These are phyloP conservation scores for Xiphorhynchus elegans DNA, from an alignment of 2,113 vertebrate species.

Conservation along the genomic window DNA sequence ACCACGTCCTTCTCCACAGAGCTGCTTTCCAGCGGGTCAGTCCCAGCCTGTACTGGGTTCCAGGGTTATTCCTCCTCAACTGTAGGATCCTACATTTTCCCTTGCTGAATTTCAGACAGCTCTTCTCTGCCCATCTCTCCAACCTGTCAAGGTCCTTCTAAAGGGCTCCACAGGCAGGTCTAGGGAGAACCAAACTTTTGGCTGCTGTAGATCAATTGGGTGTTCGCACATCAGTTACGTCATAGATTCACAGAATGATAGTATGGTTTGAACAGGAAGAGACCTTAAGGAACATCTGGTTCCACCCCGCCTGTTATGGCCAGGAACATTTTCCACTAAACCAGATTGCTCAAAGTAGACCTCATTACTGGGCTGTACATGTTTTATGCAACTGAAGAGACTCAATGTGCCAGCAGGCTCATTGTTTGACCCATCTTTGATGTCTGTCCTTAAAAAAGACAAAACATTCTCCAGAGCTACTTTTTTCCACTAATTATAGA, in stretches of 20 bases:
- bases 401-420: fast-evolving
- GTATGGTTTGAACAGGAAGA: not conserved
- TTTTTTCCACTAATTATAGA: not conserved
- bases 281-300: not conserved
- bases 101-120: not conserved
- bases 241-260: not conserved
- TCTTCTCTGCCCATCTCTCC: not conserved
- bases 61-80: not conserved
- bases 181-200: fast-evolving
- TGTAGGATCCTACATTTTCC: not conserved
- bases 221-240: not conserved
- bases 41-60: not conserved
- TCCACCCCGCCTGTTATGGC: fast-evolving
- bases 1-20: not conserved
- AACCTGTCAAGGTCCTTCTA: fast-evolving
- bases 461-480: not conserved
- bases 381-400: not conserved
- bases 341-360: not conserved
- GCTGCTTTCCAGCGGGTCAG: not conserved
- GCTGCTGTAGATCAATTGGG: fast-evolving
- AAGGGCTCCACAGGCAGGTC: not conserved
- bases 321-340: not conserved
- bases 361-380: fast-evolving
- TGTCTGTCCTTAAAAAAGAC: not conserved
- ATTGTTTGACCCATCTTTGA: not conserved